These are phyloP conservation scores for Semaprochilodus insignis DNA, from an alignment of 2,797 vertebrate genomes.

Conservation along the genomic window DNA sequence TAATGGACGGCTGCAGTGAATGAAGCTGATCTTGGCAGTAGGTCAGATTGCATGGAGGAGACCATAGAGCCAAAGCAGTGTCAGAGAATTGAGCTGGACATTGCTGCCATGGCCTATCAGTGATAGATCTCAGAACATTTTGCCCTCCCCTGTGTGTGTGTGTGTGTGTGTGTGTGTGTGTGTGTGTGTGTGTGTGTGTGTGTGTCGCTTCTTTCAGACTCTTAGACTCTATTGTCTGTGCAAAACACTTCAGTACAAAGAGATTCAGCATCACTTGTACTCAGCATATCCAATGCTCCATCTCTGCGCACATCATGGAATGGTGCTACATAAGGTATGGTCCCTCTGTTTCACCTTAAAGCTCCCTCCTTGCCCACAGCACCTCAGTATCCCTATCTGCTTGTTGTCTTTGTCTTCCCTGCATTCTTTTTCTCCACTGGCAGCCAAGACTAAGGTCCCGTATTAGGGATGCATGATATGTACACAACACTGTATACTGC, in stretches of 20 bases:
- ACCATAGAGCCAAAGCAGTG: not conserved
- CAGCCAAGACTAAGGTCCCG: not conserved
- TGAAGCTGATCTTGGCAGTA: not conserved
- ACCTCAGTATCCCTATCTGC: not conserved
- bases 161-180: not conserved
- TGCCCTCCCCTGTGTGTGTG: not conserved
- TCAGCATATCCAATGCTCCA: not conserved
- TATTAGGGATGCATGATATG: not conserved
- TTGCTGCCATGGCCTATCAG: constrained; percentile 4
- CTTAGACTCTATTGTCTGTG: constrained; percentile 2
- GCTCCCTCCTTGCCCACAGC: not conserved
- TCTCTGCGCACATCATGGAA: not conserved
- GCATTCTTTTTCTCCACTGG: not conserved
- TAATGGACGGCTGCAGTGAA: constrained; percentile 17
- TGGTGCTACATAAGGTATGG: constrained; percentile 15
- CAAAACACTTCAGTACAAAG: not conserved
- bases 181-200: too few relatives aligned
- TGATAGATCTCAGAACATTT: not conserved
- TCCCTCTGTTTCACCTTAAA: not conserved
- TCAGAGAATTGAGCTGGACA: not conserved
- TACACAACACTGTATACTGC: not conserved
- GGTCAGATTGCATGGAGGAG: not conserved
- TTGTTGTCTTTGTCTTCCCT: not conserved
- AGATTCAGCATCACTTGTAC: not conserved
- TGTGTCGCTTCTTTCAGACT: too few relatives aligned